Percentiles rank a stretch among this genome's conserved stretches.
These are phyloP conservation scores for Channa argus DNA, from an alignment of 2,113 vertebrate genomes.

Conservation along the genomic window DNA sequence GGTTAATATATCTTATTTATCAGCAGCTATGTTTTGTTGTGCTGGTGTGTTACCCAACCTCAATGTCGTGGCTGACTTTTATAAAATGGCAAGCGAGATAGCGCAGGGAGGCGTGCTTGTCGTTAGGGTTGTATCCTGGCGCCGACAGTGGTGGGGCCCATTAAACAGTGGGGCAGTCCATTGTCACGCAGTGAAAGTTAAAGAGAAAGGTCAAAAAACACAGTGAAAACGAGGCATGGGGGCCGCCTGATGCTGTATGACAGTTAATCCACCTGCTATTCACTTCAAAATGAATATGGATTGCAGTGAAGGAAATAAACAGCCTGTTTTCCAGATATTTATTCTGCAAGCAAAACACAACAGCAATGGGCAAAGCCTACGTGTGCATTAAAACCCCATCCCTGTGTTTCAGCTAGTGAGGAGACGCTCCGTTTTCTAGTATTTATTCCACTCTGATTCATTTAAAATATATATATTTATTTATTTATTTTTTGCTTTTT, in stretches of 20 bases:
- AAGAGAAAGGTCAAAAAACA: constrained; percentile 70
- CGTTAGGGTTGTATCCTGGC: constrained; percentile 35
- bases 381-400: constrained; percentile 7
- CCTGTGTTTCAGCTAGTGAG: not conserved
- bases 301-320: not conserved
- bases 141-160: constrained; percentile 47
- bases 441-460: constrained; percentile 2
- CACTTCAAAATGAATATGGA: constrained; percentile 31
- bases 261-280: constrained; percentile 41
- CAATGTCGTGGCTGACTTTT: constrained; percentile 46
- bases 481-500: constrained; percentile 1
- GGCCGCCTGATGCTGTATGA: constrained; percentile 33
- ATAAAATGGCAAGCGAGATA: constrained; percentile 54
- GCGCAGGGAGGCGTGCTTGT: constrained; percentile 44
- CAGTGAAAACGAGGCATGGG: constrained; percentile 40
- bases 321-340: not conserved
- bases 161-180: constrained; percentile 67
- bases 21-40: constrained; percentile 54
- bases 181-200: constrained; percentile 67
- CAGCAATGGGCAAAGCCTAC: not conserved
- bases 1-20: constrained; percentile 54
- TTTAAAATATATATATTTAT: not conserved
- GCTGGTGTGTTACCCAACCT: constrained; percentile 22
- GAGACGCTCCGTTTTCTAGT: not conserved
- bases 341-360: constrained; percentile 4